Evolutionary conservation across 2,888 invertebrate genomes (phyloP).

Genomic region (Drosophila mimica): DNA sequence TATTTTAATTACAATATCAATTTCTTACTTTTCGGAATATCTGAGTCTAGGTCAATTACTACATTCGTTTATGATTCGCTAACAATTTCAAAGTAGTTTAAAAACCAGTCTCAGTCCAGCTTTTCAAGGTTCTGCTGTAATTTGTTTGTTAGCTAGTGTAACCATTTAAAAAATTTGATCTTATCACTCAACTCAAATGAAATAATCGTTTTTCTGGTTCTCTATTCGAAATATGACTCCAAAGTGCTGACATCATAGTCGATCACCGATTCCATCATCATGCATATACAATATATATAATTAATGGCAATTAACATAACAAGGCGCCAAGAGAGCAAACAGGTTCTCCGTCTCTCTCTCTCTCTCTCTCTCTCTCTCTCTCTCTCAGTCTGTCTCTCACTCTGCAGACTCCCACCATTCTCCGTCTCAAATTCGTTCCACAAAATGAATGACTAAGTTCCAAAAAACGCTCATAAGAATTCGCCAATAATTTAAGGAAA

Average conservation of each 20-base stretch:
- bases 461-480: neutral
- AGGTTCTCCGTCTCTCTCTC: constrained; percentile 32
- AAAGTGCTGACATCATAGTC: constrained; percentile 65
- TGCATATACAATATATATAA: constrained; percentile 37
- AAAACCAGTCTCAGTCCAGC: neutral
- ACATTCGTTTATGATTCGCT: neutral
- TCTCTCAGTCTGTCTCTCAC: too few species aligned
- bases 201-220: neutral
- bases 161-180: neutral
- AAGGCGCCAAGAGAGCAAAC: constrained; percentile 36
- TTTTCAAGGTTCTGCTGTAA: neutral
- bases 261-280: constrained; percentile 54
- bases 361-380: neutral
- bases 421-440: neutral
- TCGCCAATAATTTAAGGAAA: neutral
- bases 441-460: constrained; percentile 12
- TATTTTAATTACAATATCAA: neutral
- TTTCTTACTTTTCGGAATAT: neutral
- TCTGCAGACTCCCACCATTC: neutral
- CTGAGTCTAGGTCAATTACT: neutral
- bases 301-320: constrained; percentile 60
- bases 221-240: constrained; percentile 1
- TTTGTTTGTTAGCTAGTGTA: neutral
- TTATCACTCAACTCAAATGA: neutral
- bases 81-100: neutral